A percentile compares a stretch with the other conserved stretches of the same genome.
These are phyloP conservation scores for Drosophila aldrichi DNA, from an alignment of 2,888 invertebrate genomes.

Conservation along the genomic window DNA sequence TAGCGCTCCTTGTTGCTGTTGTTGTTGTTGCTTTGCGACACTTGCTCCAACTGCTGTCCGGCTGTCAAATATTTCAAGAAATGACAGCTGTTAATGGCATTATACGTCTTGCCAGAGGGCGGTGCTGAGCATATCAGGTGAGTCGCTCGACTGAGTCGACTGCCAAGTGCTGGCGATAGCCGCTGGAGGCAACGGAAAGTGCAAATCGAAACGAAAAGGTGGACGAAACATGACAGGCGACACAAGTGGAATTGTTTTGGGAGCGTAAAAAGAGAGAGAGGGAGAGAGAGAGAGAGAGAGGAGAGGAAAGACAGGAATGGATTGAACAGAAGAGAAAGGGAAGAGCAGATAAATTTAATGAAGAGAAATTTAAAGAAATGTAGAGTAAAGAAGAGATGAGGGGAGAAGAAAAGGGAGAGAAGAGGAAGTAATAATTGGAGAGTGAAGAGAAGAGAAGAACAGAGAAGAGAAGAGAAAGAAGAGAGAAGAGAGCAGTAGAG, in stretches of 20 bases:
- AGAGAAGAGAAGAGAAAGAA: neutral
- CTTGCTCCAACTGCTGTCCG: constrained; percentile 38
- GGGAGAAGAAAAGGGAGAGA: neutral
- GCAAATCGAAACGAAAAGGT: constrained; percentile 6
- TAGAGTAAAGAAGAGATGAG: no score
- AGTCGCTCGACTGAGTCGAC: constrained; percentile 45
- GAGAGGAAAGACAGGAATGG: neutral
- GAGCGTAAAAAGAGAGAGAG: neutral
- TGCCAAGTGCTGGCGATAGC: constrained; percentile 52
- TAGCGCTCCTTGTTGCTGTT: neutral
- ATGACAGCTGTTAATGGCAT: constrained; percentile 81
- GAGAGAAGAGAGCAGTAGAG: no score
- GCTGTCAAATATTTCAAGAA: constrained; percentile 75
- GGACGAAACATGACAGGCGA: constrained; percentile 2
- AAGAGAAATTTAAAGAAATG: neutral
- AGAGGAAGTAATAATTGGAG: neutral
- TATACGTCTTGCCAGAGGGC: constrained; percentile 49
- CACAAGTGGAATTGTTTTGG: neutral
- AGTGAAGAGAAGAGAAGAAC: neutral
- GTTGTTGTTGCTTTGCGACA: constrained; percentile 30
- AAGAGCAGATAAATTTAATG: neutral
- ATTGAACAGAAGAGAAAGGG: neutral
- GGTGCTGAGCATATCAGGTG: constrained; percentile 25
- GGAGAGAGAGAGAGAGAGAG: no score
- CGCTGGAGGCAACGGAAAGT: constrained; percentile 1